Percentiles rank a stretch among this genome's conserved stretches.
phyloP scores from a whole-genome alignment of 2,797 vertebrate species.

The Chaenodraco wilsoni region DNA sequence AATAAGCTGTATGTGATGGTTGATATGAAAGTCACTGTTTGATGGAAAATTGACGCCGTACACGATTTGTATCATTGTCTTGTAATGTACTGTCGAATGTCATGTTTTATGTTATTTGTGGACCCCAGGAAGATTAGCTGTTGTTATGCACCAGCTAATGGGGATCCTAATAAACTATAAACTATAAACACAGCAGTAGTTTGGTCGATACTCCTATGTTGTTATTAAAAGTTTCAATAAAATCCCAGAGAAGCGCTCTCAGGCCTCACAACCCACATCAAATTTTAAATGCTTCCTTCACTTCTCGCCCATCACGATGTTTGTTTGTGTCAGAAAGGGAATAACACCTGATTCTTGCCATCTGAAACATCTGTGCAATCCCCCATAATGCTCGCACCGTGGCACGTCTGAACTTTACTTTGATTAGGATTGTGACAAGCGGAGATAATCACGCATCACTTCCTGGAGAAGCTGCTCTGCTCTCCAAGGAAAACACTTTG shows the following conservation, averaged over 20 bases:
- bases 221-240: constrained; percentile 38
- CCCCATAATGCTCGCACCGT: constrained; percentile 6
- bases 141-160: too few relatives aligned
- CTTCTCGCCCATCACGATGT: constrained; percentile 31
- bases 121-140: too few relatives aligned
- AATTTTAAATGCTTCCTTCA: constrained; percentile 25
- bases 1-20: too few relatives aligned
- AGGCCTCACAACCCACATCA: constrained; percentile 7
- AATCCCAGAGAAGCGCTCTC: constrained; percentile 23
- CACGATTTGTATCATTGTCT: too few relatives aligned
- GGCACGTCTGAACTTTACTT: constrained; percentile 47
- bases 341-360: constrained; percentile 39
- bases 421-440: constrained; percentile 51
- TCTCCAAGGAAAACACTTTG: constrained; percentile 52
- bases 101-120: too few relatives aligned
- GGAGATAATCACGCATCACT: constrained; percentile 51
- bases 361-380: constrained; percentile 48
- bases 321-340: constrained; percentile 42
- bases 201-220: constrained; percentile 17
- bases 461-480: constrained; percentile 45
- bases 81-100: too few relatives aligned
- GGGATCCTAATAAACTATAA: too few relatives aligned
- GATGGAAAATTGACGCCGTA: too few relatives aligned
- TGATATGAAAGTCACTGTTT: too few relatives aligned
- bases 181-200: constrained; percentile 10